Conservation (phyloP, 2,888 invertebrate species). For the Griposia aprilina region DNA sequence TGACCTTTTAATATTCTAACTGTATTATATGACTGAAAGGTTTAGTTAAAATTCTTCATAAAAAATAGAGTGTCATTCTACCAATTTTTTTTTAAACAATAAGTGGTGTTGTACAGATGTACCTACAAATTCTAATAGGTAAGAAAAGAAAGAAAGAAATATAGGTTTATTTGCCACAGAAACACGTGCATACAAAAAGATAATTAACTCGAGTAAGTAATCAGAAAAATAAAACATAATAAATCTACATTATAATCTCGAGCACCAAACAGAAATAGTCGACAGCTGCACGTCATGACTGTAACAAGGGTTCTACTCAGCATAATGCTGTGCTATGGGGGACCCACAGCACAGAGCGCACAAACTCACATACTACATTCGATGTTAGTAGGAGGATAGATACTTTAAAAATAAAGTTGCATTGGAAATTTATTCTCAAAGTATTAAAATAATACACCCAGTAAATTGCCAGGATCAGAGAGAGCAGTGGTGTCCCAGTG, state of each 20-base stretch:
- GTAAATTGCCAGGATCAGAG: constrained; percentile 5
- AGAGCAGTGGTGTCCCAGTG: too few species aligned
- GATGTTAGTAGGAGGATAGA: background rate
- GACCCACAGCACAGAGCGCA: background rate
- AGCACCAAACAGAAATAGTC: background rate
- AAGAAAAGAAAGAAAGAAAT: background rate
- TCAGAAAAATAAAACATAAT: background rate
- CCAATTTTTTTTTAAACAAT: background rate
- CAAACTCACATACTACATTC: background rate
- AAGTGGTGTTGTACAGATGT: too few species aligned
- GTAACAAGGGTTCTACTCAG: background rate
- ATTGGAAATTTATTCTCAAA: background rate
- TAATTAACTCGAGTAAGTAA: background rate
- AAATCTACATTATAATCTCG: background rate
- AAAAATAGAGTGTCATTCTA: background rate
- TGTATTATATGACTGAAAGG: background rate
- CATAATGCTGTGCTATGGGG: background rate
- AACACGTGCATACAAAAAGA: too few species aligned
- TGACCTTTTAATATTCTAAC: background rate
- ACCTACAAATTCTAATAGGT: background rate
- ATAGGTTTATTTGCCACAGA: background rate
- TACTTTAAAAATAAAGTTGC: background rate
- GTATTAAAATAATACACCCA: constrained; percentile 1
- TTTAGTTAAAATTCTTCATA: background rate
- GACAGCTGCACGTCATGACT: background rate